Evolutionary conservation across 1,140 invertebrate genomes (phyloP), one percentile per base, ranked within the genome.

Genomic region (Panagrolaimus sp.): DNA sequence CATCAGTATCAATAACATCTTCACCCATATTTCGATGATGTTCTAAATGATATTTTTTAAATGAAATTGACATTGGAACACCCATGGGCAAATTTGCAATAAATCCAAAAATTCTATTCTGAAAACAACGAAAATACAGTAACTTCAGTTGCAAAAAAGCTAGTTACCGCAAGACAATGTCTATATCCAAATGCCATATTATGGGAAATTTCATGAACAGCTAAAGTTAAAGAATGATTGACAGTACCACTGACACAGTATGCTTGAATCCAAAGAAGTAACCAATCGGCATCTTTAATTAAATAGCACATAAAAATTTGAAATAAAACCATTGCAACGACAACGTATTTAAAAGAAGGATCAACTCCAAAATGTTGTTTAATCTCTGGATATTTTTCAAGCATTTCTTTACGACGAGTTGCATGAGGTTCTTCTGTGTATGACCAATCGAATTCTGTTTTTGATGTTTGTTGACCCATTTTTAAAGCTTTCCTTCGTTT

Each of bases 381-480:
- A 5, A 72, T 78, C 43, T 67, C 69, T 7, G 85, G 85, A 51
- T 86, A 84, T 65, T 69, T 85, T 25, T 76, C 84, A 13, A 86
- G 83, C 43, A 98, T 98, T 79, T 82, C 67, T 31, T 72, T 75
- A 7, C 80, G 68, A 23, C 79, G 74, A 25, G 90, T 90, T 0
- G 93, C 94, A 85, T 99, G 96, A n/a, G 96, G 96, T 84, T 98
- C 96, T 83, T 97, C 93, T 0, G 91, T 93, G 77, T 93, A 93
- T 20, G 88, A 87, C 94, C 95, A 98, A 82, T 97, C 93, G 82
- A 96, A 98, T 86, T 95, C 91, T 1, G 86, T 89, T 75, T 91
- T 88, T 1, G 92, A 91, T 13, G 92, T 90, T 72, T 88, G 87
- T 78, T 91, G 90, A 14, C 92, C 92, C 92, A 95, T 94, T 70